These are phyloP conservation scores for Cyanoderma ruficeps DNA, from an alignment of 2,113 vertebrate genomes.

Conservation along the genomic window DNA sequence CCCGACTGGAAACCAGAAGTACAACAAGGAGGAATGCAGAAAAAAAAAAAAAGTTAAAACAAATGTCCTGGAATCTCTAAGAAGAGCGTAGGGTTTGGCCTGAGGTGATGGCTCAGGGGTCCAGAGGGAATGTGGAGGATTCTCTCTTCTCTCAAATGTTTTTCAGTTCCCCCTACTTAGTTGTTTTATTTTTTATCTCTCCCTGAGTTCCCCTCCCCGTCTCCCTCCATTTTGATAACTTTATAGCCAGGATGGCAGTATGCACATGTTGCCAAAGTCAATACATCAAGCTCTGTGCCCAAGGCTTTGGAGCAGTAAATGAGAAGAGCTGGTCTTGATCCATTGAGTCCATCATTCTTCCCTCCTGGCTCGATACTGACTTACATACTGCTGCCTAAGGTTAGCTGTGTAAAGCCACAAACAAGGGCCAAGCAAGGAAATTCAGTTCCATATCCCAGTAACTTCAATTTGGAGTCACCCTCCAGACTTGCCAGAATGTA, in stretches of 20 bases:
- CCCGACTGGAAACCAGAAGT: constrained; percentile 29
- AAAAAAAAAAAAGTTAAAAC: neutral
- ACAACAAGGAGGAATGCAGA: constrained; percentile 45
- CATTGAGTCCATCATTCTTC: neutral
- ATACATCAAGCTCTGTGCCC: constrained; percentile 1
- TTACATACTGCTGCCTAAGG: neutral
- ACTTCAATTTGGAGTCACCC: neutral
- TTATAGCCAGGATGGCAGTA: constrained; percentile 17
- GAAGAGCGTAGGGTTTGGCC: neutral
- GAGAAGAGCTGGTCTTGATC: constrained; percentile 31
- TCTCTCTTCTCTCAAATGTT: neutral
- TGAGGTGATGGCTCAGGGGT: neutral
- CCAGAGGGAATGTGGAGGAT: neutral
- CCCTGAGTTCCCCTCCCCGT: neutral
- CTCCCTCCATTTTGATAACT: neutral
- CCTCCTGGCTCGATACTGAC: neutral
- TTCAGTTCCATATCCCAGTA: neutral
- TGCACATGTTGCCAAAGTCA: constrained; percentile 10
- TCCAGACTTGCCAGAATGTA: neutral
- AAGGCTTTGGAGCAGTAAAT: neutral
- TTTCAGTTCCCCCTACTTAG: neutral
- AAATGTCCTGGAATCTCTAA: constrained; percentile 11
- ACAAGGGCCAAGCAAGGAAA: neutral
- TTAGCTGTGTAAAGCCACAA: neutral
- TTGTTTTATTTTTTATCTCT: neutral